A percentile compares a stretch with the other conserved stretches of the same genome.
Evolutionary conservation across 2,113 vertebrate species (phyloP).

Genomic region (Tetraodon nigroviridis): DNA sequence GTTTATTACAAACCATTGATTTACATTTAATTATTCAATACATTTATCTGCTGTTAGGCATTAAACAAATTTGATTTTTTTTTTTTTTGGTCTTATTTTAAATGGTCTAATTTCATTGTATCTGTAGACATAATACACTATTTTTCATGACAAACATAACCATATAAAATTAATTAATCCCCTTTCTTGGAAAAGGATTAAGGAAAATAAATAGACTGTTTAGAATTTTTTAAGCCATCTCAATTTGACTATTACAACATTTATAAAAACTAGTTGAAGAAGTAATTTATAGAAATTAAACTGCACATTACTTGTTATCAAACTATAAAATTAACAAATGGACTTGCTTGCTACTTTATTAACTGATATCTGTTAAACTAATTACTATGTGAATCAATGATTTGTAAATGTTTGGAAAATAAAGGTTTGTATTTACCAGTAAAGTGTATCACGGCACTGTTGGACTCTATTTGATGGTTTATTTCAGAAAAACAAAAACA

Average conservation of each 20-base stretch:
- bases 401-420: background rate
- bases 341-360: too few species aligned
- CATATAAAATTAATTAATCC: too few species aligned
- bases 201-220: too few species aligned
- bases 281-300: too few species aligned
- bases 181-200: too few species aligned
- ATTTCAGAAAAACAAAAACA: background rate
- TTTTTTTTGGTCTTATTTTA: background rate
- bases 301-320: too few species aligned
- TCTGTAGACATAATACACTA: too few species aligned
- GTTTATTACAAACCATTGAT: background rate
- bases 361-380: background rate
- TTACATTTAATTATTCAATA: background rate
- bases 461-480: background rate
- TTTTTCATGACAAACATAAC: background rate
- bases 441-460: background rate
- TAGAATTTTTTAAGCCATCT: too few species aligned
- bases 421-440: conserved; percentile 8
- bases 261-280: too few species aligned
- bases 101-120: too few species aligned
- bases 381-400: background rate
- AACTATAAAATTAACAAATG: background rate
- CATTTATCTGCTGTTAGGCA: background rate
- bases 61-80: background rate
- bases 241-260: too few species aligned